Conservation (phyloP, 2,888 invertebrate genomes). For the Eupeodes luniger region DNA sequence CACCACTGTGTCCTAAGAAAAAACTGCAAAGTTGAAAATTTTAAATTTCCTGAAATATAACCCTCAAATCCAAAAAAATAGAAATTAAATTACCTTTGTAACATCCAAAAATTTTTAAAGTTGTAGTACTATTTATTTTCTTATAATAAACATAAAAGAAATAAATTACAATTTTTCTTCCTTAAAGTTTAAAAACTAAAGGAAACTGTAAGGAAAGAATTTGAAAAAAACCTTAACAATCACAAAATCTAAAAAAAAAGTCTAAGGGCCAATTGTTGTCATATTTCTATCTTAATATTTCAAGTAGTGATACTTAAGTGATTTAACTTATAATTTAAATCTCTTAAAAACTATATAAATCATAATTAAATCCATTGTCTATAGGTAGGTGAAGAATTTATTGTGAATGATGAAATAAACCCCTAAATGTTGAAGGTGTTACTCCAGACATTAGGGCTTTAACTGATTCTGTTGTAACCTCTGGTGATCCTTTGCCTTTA, state of each 20-base stretch:
- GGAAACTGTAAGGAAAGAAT: too few relatives aligned
- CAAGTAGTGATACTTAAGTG: neutral
- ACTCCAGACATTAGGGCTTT: conserved; percentile 76
- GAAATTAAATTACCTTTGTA: too few relatives aligned
- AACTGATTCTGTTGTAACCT: conserved; percentile 66
- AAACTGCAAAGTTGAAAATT: too few relatives aligned
- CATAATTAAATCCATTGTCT: neutral
- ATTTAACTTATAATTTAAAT: neutral
- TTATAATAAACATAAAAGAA: too few relatives aligned
- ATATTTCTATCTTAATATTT: neutral
- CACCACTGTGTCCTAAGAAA: too few relatives aligned
- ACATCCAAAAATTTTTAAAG: too few relatives aligned
- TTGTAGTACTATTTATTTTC: too few relatives aligned
- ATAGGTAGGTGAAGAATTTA: neutral
- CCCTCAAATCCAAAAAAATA: too few relatives aligned
- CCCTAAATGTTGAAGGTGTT: conserved; percentile 79
- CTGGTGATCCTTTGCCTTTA: conserved; percentile 77
- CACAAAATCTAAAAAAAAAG: neutral
- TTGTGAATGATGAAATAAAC: conserved; percentile 65
- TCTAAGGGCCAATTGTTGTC: neutral
- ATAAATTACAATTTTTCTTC: too few relatives aligned
- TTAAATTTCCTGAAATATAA: too few relatives aligned
- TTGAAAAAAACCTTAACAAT: too few relatives aligned
- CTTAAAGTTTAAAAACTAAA: too few relatives aligned
- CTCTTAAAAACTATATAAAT: neutral